Evolutionary conservation across 1,140 invertebrate species (phyloP).

Genomic region (Venturia canescens): DNA sequence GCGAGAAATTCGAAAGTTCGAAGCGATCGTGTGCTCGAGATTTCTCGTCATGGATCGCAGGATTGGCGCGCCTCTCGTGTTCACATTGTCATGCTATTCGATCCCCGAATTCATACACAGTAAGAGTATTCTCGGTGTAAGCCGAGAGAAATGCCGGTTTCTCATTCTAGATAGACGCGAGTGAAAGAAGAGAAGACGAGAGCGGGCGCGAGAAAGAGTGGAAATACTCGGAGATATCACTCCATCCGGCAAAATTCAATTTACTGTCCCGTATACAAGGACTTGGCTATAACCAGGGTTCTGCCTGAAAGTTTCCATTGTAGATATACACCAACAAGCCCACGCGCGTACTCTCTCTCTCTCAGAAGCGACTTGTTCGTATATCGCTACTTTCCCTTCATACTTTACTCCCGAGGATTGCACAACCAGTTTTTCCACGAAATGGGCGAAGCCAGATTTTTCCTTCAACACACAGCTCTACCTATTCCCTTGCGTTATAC

Average conservation of each 20-base stretch:
- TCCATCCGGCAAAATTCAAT: slow-evolving; percentile 47
- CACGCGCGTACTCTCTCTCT: not conserved
- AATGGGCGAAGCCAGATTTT: slow-evolving; percentile 24
- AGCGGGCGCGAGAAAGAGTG: not conserved
- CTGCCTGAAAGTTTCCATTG: slow-evolving; percentile 29
- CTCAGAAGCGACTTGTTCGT: not conserved
- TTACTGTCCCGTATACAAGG: slow-evolving; percentile 33
- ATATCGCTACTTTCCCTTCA: not conserved
- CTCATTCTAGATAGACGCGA: slow-evolving; percentile 19
- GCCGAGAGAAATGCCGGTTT: slow-evolving; percentile 38
- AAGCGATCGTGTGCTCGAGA: not conserved
- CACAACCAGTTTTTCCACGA: slow-evolving; percentile 29
- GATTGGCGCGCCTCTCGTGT: not conserved
- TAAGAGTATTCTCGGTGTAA: slow-evolving; percentile 16
- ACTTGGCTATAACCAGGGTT: slow-evolving; percentile 9
- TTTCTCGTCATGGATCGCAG: not conserved
- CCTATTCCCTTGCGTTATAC: not conserved
- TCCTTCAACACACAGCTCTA: slow-evolving; percentile 3
- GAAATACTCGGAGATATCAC: slow-evolving; percentile 42
- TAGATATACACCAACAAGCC: slow-evolving; percentile 22
- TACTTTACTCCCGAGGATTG: slow-evolving; percentile 13
- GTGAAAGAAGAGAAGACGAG: not conserved
- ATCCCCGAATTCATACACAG: not conserved
- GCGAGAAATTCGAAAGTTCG: not conserved
- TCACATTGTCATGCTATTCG: slow-evolving; percentile 25